Percentiles rank a stretch among this genome's conserved stretches.
phyloP scores from a whole-genome alignment of 2,113 vertebrate species.

The Panthera uncia region DNA sequence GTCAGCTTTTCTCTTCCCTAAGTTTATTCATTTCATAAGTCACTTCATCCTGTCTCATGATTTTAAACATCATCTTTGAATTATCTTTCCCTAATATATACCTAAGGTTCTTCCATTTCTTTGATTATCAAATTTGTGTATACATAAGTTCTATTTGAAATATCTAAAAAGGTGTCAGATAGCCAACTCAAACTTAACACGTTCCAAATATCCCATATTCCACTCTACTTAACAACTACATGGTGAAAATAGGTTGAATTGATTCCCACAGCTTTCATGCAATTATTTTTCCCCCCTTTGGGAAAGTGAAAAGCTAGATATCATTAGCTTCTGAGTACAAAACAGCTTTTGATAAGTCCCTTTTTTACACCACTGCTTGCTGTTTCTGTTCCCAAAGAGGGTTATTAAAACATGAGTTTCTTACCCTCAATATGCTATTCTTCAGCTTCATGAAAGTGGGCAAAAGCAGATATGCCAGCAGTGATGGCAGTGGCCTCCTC shows the following conservation, averaged over 20 bases:
- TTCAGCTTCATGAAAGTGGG: neutral
- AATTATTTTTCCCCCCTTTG: neutral
- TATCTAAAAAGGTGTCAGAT: neutral
- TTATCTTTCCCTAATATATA: neutral
- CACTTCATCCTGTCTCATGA: neutral
- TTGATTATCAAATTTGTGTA: neutral
- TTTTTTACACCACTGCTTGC: neutral
- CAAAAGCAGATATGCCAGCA: neutral
- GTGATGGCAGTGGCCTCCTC: accelerated
- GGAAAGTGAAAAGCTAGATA: neutral
- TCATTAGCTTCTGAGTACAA: neutral
- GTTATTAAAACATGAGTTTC: neutral
- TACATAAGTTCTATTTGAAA: neutral
- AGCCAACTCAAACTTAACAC: neutral
- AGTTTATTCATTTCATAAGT: neutral
- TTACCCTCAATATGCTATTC: neutral
- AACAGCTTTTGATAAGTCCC: neutral
- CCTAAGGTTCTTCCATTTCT: neutral
- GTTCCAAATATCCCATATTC: neutral
- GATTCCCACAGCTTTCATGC: neutral
- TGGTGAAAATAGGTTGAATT: neutral
- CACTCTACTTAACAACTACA: neutral
- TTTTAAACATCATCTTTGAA: neutral
- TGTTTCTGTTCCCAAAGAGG: neutral
- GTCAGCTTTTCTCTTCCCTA: neutral